Percentiles rank a stretch among this genome's conserved stretches.
Evolutionary conservation across 2,113 vertebrate genomes (phyloP).

Genomic region (Caloenas nicobarica): DNA sequence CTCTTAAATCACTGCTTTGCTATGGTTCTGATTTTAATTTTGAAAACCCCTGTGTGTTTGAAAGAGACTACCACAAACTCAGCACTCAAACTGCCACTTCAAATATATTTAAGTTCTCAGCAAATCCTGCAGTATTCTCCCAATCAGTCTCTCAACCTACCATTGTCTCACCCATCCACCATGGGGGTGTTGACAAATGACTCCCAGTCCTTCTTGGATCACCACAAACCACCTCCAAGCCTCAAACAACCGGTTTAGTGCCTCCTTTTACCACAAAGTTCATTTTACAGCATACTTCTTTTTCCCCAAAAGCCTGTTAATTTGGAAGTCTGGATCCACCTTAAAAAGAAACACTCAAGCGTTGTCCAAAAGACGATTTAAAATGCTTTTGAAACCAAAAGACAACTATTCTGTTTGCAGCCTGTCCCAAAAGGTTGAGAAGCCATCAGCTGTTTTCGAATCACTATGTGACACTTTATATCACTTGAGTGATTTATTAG

Average conservation of each 20-base stretch:
- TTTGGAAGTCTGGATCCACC: background rate
- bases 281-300: background rate
- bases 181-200: background rate
- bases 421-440: background rate
- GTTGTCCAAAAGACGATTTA: background rate
- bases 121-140: background rate
- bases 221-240: background rate
- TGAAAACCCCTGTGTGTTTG: background rate
- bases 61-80: background rate
- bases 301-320: background rate
- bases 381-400: background rate
- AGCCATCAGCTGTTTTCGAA: background rate
- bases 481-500: background rate
- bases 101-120: background rate
- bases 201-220: background rate
- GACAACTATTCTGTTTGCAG: background rate
- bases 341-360: background rate
- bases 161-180: background rate
- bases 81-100: background rate
- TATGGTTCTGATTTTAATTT: background rate
- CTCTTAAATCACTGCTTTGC: background rate
- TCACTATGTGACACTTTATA: background rate
- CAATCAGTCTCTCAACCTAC: background rate
- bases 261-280: background rate
- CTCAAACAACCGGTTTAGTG: background rate